Evolutionary conservation across 2,797 vertebrate genomes (phyloP), one percentile per base, ranked within the genome.

Genomic region (Clamator glandarius): DNA sequence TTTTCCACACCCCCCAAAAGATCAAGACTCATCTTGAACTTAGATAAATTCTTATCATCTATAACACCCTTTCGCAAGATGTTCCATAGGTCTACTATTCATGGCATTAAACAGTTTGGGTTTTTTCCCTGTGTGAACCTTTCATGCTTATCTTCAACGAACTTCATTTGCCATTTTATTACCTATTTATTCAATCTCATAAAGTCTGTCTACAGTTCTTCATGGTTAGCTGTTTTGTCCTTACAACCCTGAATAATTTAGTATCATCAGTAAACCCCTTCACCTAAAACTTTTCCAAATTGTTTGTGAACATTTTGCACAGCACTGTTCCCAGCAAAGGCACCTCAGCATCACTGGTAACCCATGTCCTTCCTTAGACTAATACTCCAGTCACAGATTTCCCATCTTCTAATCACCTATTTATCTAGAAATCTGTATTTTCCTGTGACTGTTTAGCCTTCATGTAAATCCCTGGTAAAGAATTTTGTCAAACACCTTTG

Each of bases 81-180:
- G 31, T 93, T 64, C 54, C 24, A 44, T 11, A 41, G 55, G n/a
- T 76, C 48, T 74, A 24, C 25, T 76, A 70, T 59, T 79, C 41
- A 70, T 3, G 4, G 31, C 42, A 70, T 4, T 66, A 72, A 79
- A 91, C 67, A 91, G 29, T 55, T 76, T 91, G 89, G 89, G 26
- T 93, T 93, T 95, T 69, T 63, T 39, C 31, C 54, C 63, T 79
- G 8, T 54, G 55, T 76, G 75, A 93, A 83, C 33, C 55, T 61
- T 91, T 85, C 44, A 50, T 74, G 55, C 88, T 92, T 92, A 84
- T 61, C 82, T 89, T 94, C 79, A 79, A 59, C 76, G 64, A 87
- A 87, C 77, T 93, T 95, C 72, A 95, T 93, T 93, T 91, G 48
- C 75, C 57, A 74, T 95, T 96, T 96, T 95, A 95, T 93, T 93